Percentiles rank a stretch among this genome's conserved stretches.
phyloP scores from a whole-genome alignment of 2,888 invertebrate species.

The Drosophila koepferae region DNA sequence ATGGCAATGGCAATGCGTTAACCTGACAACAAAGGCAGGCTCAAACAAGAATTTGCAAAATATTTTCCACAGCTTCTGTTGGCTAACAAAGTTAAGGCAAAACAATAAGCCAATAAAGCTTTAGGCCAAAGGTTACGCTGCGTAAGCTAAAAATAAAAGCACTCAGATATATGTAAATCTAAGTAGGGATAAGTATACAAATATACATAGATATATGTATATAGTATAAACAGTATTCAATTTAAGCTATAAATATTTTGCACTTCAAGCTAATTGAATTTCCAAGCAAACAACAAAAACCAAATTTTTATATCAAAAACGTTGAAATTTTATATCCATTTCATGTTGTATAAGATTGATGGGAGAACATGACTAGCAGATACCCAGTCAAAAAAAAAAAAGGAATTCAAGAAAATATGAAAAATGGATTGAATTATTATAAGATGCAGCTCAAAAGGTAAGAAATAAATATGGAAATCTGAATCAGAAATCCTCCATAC shows the following conservation, averaged over 20 bases:
- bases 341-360: background rate
- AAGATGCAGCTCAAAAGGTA: too few relatives aligned
- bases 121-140: conserved; percentile 38
- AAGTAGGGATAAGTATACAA: too few relatives aligned
- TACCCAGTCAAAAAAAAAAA: background rate
- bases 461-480: too few relatives aligned
- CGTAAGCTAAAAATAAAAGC: conserved; percentile 44
- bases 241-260: background rate
- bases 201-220: background rate
- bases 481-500: too few relatives aligned
- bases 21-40: conserved; percentile 14
- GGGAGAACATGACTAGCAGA: background rate
- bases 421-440: too few relatives aligned
- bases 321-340: background rate
- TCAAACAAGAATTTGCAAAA: conserved; percentile 16
- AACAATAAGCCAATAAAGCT: conserved; percentile 63
- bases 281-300: background rate
- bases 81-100: conserved; percentile 39
- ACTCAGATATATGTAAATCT: background rate
- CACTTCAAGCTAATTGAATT: conserved; percentile 1
- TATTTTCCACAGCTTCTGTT: conserved; percentile 38
- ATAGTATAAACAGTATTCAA: background rate
- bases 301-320: background rate
- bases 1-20: too few relatives aligned
- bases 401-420: background rate